These are phyloP conservation scores for Zonotrichia albicollis DNA, from an alignment of 2,797 vertebrate genomes.

Conservation along the genomic window DNA sequence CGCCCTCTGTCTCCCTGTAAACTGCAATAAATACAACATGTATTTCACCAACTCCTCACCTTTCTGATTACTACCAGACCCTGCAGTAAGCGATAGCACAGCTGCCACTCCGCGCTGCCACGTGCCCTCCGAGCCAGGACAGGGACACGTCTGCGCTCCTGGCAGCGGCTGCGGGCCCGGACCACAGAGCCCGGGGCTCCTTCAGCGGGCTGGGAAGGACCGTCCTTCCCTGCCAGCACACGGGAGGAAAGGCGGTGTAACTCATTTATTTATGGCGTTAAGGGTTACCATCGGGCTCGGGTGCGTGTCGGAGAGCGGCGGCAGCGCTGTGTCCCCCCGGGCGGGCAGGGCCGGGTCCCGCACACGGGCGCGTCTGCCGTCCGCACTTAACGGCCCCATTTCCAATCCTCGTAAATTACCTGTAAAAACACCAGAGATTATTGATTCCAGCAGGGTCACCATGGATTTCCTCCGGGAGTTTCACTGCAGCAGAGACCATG, in stretches of 20 bases:
- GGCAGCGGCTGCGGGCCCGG: background rate
- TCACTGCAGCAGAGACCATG: background rate
- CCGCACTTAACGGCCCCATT: background rate
- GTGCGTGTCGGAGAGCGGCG: accelerated
- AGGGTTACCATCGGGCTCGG: background rate
- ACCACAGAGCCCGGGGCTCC: background rate
- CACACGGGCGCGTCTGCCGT: background rate
- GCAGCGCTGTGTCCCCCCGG: too few relatives aligned
- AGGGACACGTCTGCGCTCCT: background rate
- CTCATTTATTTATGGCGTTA: accelerated
- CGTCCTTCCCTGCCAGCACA: background rate
- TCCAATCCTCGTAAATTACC: background rate
- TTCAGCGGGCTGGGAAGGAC: background rate
- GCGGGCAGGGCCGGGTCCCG: background rate
- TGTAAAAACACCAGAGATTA: background rate
- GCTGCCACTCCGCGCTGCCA: background rate
- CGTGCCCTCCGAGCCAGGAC: background rate
- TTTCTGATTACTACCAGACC: slow-evolving; percentile 44
- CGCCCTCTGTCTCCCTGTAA: background rate
- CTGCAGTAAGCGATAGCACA: background rate
- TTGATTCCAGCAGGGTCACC: background rate
- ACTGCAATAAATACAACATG: slow-evolving; percentile 29
- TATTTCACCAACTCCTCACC: slow-evolving; percentile 45
- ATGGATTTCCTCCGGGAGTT: background rate
- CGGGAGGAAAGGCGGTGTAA: accelerated